These are phyloP conservation scores for Mimas tiliae DNA, from an alignment of 2,888 invertebrate genomes.

Conservation along the genomic window DNA sequence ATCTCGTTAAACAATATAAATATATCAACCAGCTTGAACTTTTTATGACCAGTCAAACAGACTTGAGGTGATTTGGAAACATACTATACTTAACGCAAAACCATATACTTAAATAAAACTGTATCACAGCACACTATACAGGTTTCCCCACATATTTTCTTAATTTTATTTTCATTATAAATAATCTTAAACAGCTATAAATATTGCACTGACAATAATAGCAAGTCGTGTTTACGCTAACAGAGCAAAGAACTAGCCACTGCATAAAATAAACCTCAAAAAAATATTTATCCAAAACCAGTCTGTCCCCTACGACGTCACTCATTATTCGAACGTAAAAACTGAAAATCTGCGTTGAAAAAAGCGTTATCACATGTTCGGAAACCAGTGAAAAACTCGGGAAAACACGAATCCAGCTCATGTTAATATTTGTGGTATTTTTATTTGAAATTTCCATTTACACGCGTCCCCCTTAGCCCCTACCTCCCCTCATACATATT, in stretches of 20 bases:
- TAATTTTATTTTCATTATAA: too few relatives aligned
- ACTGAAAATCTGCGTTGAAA: constrained; percentile 51
- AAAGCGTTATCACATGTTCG: constrained; percentile 71
- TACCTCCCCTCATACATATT: constrained; percentile 84
- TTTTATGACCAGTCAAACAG: too few relatives aligned
- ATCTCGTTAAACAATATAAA: too few relatives aligned
- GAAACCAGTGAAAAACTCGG: constrained; percentile 56
- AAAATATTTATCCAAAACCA: background rate
- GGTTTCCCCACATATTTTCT: too few relatives aligned
- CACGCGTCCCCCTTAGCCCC: constrained; percentile 59
- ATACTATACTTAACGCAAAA: too few relatives aligned
- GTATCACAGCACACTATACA: too few relatives aligned
- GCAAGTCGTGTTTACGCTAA: too few relatives aligned
- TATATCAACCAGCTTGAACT: too few relatives aligned
- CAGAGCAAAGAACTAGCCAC: background rate
- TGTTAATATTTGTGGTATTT: constrained; percentile 85
- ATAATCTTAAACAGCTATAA: too few relatives aligned
- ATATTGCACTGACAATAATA: too few relatives aligned
- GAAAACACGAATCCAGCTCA: constrained; percentile 81
- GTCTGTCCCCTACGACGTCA: constrained; percentile 40
- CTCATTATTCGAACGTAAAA: constrained; percentile 43
- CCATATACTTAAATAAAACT: too few relatives aligned
- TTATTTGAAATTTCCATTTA: constrained; percentile 85
- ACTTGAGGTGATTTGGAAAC: too few relatives aligned
- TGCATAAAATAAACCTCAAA: background rate